phyloP scores from a whole-genome alignment of 2,888 invertebrate genomes.

The Ligdia adustata region DNA sequence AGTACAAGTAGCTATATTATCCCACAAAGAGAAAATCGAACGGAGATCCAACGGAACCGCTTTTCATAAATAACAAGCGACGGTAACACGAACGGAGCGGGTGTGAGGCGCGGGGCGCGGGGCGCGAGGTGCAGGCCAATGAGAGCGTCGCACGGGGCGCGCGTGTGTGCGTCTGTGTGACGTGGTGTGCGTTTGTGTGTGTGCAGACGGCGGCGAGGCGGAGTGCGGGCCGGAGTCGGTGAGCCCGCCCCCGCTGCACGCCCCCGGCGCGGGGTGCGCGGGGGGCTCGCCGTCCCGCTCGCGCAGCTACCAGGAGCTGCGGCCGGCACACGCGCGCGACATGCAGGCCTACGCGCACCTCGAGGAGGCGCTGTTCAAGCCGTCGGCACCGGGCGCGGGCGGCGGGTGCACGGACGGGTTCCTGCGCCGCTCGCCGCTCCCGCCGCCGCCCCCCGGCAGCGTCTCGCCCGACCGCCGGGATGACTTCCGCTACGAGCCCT shows the following conservation, averaged over 20 bases:
- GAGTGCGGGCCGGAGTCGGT: slow-evolving; percentile 56
- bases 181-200: no score
- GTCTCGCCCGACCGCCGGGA: slow-evolving; percentile 68
- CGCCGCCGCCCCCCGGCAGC: slow-evolving; percentile 44
- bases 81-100: slow-evolving; percentile 5
- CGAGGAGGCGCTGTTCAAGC: slow-evolving; percentile 64
- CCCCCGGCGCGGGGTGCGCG: slow-evolving; percentile 44
- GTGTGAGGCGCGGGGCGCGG: not conserved
- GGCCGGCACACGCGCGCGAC: slow-evolving; percentile 71
- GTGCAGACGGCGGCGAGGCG: slow-evolving; percentile 70
- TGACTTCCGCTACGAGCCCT: slow-evolving; percentile 65
- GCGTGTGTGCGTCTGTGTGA: no score
- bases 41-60: not conserved
- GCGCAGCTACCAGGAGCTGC: slow-evolving; percentile 80
- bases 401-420: slow-evolving; percentile 66
- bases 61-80: not conserved
- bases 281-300: slow-evolving; percentile 66
- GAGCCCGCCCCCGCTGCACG: slow-evolving; percentile 72
- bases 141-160: slow-evolving; percentile 12
- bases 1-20: no score
- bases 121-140: not conserved
- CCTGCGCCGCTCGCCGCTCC: slow-evolving; percentile 63
- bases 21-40: no score
- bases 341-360: slow-evolving; percentile 75
- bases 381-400: slow-evolving; percentile 46